Conservation (phyloP, 2,113 vertebrate species). For the Erpornis zantholeuca region DNA sequence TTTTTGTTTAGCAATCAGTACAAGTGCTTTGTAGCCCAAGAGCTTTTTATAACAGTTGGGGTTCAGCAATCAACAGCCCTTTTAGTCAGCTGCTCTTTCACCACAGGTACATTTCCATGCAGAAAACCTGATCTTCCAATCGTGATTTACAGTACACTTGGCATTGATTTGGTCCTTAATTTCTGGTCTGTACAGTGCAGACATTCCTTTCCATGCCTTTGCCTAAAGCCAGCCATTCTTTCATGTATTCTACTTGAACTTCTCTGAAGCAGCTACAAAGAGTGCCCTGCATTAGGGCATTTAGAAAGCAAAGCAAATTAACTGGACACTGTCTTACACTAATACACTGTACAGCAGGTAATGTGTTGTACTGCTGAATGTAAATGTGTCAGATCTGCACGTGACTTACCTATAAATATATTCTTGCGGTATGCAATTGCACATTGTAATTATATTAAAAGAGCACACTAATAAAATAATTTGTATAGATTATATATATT, state of each 20-base stretch:
- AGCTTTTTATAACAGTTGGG: conserved; percentile 43
- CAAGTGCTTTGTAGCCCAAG: background rate
- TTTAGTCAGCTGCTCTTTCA: conserved; percentile 41
- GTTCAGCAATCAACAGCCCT: conserved; percentile 29
- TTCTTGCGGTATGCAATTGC: conserved; percentile 77
- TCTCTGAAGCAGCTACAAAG: conserved; percentile 69
- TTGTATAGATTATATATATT: conserved; percentile 84
- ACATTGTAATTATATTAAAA: conserved; percentile 82
- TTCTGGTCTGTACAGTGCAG: conserved; percentile 12
- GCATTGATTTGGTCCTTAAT: conserved; percentile 8
- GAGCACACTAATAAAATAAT: conserved; percentile 83
- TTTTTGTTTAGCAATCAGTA: conserved; percentile 79
- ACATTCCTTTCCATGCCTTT: conserved; percentile 52
- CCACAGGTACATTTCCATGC: background rate
- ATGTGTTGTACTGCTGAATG: conserved; percentile 61
- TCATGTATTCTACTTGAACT: conserved; percentile 72
- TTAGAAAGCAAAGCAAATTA: conserved; percentile 31
- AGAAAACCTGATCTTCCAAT: conserved; percentile 22
- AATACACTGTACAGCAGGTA: conserved; percentile 44
- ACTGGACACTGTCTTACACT: conserved; percentile 41
- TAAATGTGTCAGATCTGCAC: conserved; percentile 71
- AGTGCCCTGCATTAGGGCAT: conserved; percentile 50
- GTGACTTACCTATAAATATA: conserved; percentile 66
- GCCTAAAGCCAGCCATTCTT: conserved; percentile 59
- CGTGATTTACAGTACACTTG: background rate